phyloP scores from a whole-genome alignment of 2,113 vertebrate genomes.

The Ahaetulla prasina region DNA sequence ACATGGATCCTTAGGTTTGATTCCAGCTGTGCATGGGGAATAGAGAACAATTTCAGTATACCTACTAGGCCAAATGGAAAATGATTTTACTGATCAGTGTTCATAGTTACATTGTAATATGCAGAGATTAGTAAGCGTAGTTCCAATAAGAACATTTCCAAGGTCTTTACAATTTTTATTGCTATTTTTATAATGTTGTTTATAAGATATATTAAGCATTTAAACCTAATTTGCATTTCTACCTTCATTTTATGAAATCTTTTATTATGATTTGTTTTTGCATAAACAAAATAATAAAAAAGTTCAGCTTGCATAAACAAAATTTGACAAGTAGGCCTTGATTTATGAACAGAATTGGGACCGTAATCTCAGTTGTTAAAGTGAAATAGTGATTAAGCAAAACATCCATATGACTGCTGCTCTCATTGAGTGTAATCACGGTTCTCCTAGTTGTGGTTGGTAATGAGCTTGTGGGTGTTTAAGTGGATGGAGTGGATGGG shows the following conservation, averaged over 20 bases:
- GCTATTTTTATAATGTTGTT: slow-evolving; percentile 61
- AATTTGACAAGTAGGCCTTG: slow-evolving; percentile 16
- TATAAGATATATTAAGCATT: slow-evolving; percentile 62
- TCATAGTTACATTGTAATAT: rapidly evolving
- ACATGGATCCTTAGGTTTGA: neutral
- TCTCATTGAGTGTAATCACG: too few species aligned
- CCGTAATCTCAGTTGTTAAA: too few species aligned
- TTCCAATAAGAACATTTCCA: slow-evolving; percentile 1
- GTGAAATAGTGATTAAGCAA: too few species aligned
- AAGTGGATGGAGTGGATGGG: too few species aligned
- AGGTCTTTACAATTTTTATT: slow-evolving; percentile 38
- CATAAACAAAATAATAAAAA: too few species aligned
- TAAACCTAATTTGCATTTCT: slow-evolving; percentile 58
- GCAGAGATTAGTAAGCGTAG: neutral
- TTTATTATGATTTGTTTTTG: neutral
- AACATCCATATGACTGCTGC: too few species aligned
- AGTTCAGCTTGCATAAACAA: neutral
- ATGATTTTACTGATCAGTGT: rapidly evolving
- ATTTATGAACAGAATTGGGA: too few species aligned
- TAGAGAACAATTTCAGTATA: neutral
- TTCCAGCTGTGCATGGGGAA: neutral
- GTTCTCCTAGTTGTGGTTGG: too few species aligned
- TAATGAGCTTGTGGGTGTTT: too few species aligned
- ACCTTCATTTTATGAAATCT: slow-evolving; percentile 38
- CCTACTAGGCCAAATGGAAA: neutral